phyloP scores from a whole-genome alignment of 2,888 invertebrate species.

The Cheilosia urbana region DNA sequence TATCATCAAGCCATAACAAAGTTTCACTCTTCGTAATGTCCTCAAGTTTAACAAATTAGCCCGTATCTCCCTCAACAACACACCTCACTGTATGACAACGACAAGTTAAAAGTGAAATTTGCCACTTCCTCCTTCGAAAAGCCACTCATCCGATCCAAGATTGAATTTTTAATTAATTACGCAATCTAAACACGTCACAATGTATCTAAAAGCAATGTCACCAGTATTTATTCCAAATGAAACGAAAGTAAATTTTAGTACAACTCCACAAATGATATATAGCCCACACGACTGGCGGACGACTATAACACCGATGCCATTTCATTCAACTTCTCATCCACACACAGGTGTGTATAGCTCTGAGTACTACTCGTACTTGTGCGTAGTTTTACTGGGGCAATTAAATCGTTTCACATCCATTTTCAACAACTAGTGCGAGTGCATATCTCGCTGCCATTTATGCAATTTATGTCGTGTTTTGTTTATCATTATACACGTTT shows the following conservation, averaged over 20 bases:
- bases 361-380: background rate
- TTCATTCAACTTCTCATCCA: slow-evolving; percentile 8
- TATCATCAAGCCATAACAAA: background rate
- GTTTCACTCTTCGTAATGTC: background rate
- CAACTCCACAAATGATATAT: slow-evolving; percentile 12
- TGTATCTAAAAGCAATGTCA: slow-evolving; percentile 51
- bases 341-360: slow-evolving; percentile 1
- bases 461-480: slow-evolving; percentile 58
- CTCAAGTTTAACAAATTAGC: slow-evolving; percentile 1
- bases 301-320: background rate
- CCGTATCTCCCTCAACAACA: background rate
- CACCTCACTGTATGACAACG: background rate
- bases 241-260: slow-evolving; percentile 38
- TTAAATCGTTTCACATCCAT: slow-evolving; percentile 47
- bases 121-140: slow-evolving; percentile 14
- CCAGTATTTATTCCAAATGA: slow-evolving; percentile 36
- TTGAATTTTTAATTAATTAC: slow-evolving; percentile 31
- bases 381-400: slow-evolving; percentile 31
- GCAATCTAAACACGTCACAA: slow-evolving; percentile 29
- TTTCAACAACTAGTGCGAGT: slow-evolving; percentile 43
- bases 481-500: slow-evolving; percentile 45
- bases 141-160: background rate
- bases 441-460: slow-evolving; percentile 61
- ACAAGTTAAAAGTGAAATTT: slow-evolving; percentile 33
- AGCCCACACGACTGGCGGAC: slow-evolving; percentile 13